Percentiles rank a stretch among this genome's conserved stretches.
phyloP scores from a whole-genome alignment of 2,888 invertebrate species.

The Erpobdella octoculata region DNA sequence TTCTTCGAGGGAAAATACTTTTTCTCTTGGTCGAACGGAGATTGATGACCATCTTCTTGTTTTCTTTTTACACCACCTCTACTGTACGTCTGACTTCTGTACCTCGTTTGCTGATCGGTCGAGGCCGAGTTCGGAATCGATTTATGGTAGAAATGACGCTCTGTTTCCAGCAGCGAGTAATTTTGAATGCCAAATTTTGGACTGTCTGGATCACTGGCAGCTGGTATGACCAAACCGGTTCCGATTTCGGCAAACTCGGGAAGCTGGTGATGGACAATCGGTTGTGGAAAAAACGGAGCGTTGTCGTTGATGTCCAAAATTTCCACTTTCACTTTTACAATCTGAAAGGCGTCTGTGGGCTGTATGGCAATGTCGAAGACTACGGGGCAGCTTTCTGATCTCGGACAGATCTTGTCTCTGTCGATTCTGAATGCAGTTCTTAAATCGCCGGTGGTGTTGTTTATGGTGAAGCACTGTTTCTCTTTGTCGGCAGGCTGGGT shows the following conservation, averaged over 20 bases:
- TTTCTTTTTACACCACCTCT: neutral
- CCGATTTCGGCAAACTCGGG: conserved; percentile 33
- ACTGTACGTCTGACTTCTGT: neutral
- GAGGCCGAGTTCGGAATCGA: neutral
- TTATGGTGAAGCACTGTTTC: conserved; percentile 33
- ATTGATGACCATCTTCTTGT: neutral
- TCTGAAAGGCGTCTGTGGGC: conserved; percentile 33
- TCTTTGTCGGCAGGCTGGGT: conserved; percentile 28
- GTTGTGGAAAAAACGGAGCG: conserved; percentile 34
- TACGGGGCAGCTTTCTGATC: conserved; percentile 30
- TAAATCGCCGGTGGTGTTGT: conserved; percentile 32
- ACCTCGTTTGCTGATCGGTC: neutral
- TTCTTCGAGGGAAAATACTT: neutral
- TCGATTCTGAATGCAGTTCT: conserved; percentile 34
- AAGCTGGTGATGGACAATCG: conserved; percentile 29
- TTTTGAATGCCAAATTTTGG: conserved; percentile 29
- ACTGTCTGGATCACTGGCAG: conserved; percentile 36
- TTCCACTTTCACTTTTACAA: conserved; percentile 36
- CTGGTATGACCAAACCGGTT: conserved; percentile 31
- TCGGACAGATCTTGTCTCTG: conserved; percentile 36
- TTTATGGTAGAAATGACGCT: neutral
- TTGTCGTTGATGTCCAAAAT: conserved; percentile 38
- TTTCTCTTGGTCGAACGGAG: neutral
- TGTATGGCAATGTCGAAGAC: conserved; percentile 35
- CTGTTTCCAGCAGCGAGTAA: conserved; percentile 30